Conservation (phyloP, 2,113 vertebrate genomes). For the Condylura cristata region DNA sequence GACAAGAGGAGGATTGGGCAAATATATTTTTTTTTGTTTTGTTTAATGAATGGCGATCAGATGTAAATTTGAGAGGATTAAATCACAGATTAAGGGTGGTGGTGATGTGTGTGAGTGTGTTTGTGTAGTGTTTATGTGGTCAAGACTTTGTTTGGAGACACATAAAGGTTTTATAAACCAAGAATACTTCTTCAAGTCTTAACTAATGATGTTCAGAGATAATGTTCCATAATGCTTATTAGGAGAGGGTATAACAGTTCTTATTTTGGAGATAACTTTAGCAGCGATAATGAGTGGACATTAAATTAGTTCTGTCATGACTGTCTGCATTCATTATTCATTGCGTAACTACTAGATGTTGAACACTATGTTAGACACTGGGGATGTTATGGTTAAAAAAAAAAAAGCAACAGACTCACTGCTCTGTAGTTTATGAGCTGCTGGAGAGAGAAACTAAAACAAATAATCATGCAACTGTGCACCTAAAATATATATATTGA, state of each 20-base stretch:
- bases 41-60: slow-evolving; percentile 59
- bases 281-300: background rate
- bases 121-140: background rate
- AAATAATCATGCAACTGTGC: background rate
- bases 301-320: background rate
- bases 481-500: slow-evolving; percentile 17
- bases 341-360: background rate
- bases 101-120: background rate
- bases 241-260: background rate
- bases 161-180: background rate
- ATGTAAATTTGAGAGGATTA: slow-evolving; percentile 43
- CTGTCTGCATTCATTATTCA: background rate
- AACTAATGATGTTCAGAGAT: background rate
- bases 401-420: background rate
- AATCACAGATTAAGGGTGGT: background rate
- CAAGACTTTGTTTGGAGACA: slow-evolving; percentile 30
- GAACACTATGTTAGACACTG: background rate
- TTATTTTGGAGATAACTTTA: background rate
- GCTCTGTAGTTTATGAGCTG: background rate
- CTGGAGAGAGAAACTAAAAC: background rate
- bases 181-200: background rate
- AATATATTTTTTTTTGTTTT: slow-evolving; percentile 78
- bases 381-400: background rate
- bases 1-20: slow-evolving; percentile 35
- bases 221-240: background rate